Percentiles rank a stretch among this genome's conserved stretches.
phyloP scores from a whole-genome alignment of 2,888 invertebrate species.

The Lumbricus terrestris region DNA sequence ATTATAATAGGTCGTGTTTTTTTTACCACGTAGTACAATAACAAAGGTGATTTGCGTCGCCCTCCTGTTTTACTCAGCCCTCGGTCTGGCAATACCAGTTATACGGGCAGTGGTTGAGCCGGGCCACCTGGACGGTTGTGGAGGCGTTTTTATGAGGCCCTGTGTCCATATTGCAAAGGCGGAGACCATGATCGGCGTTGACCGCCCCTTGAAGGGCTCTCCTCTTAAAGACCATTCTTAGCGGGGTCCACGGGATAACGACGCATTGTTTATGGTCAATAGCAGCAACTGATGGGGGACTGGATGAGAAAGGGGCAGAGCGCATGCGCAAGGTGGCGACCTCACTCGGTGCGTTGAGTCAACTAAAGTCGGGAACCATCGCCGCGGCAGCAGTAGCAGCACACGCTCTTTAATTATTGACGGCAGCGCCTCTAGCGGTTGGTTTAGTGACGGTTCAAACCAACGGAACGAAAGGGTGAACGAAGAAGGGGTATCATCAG shows the following conservation, averaged over 20 bases:
- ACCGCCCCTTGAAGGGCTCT: background rate
- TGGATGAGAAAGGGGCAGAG: background rate
- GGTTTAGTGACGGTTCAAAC: background rate
- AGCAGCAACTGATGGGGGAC: background rate
- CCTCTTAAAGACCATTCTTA: background rate
- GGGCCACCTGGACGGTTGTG: background rate
- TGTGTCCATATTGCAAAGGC: background rate
- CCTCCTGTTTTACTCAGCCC: too few species aligned
- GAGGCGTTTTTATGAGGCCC: background rate
- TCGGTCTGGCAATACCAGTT: too few species aligned
- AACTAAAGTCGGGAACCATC: background rate
- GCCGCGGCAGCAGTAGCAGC: background rate
- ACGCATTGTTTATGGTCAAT: background rate
- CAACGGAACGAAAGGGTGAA: background rate
- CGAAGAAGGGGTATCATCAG: too few species aligned
- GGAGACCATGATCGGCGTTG: background rate
- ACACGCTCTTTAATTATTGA: background rate
- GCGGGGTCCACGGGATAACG: too few species aligned
- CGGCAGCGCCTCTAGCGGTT: background rate
- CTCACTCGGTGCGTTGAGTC: background rate
- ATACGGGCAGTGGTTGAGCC: too few species aligned
- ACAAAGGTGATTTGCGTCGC: too few species aligned
- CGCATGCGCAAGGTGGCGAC: background rate
- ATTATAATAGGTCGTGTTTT: too few species aligned
- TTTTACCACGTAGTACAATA: too few species aligned